These are phyloP conservation scores for Xestobium rufovillosum DNA, from an alignment of 2,888 invertebrate genomes.

Conservation along the genomic window DNA sequence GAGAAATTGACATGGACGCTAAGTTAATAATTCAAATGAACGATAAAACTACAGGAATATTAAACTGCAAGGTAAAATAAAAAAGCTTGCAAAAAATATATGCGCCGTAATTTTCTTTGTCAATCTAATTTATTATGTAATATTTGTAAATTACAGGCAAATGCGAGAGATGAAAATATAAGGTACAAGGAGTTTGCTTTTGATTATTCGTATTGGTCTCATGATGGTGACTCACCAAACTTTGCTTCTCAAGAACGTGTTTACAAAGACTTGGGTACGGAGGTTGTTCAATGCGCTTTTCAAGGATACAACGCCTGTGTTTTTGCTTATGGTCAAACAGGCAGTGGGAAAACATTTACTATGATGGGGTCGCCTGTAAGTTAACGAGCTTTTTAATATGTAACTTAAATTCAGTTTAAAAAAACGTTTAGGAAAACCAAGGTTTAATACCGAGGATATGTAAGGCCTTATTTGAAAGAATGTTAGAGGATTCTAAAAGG, in stretches of 20 bases:
- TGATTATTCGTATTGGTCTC: constrained; percentile 86
- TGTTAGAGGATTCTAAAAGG: constrained; percentile 72
- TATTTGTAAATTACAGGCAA: constrained; percentile 30
- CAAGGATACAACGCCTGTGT: constrained; percentile 85
- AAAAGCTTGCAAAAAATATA: no score
- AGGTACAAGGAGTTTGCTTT: constrained; percentile 79
- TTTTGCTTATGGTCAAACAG: constrained; percentile 88
- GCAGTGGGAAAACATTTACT: constrained; percentile 85
- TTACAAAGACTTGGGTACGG: constrained; percentile 66
- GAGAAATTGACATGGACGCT: constrained; percentile 78
- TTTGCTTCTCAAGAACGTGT: constrained; percentile 79
- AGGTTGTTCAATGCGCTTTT: constrained; percentile 74
- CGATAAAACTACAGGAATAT: constrained; percentile 70
- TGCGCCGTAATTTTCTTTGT: constrained; percentile 3
- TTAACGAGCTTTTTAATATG: constrained; percentile 18
- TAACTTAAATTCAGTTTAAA: no score
- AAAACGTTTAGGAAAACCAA: constrained; percentile 65
- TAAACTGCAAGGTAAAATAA: constrained; percentile 59
- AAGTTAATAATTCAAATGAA: constrained; percentile 81
- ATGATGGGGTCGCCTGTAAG: constrained; percentile 80
- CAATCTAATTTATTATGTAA: constrained; percentile 7
- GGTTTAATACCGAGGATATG: constrained; percentile 83
- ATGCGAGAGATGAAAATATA: constrained; percentile 39
- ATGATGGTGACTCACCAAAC: constrained; percentile 57
- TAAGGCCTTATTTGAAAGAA: constrained; percentile 71